Percentiles rank a stretch among this genome's conserved stretches.
These are phyloP conservation scores for Choreutis nemorana DNA, from an alignment of 2,888 invertebrate genomes.

Conservation along the genomic window DNA sequence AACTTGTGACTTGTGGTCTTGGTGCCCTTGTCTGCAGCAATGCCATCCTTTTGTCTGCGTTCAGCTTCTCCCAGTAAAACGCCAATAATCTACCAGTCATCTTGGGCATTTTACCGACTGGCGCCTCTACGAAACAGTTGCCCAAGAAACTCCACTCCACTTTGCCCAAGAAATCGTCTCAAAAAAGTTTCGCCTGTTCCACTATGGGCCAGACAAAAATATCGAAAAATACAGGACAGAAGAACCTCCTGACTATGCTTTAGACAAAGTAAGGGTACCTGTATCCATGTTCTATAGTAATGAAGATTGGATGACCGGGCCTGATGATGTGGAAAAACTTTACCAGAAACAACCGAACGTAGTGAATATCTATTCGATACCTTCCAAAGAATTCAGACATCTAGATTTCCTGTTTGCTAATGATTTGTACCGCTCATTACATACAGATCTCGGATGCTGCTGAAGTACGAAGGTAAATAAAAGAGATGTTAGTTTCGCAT, in stretches of 20 bases:
- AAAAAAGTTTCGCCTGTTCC: conserved; percentile 30
- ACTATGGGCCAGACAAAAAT: conserved; percentile 32
- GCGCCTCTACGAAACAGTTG: conserved; percentile 58
- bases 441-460: no score
- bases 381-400: conserved; percentile 49
- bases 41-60: conserved; percentile 64
- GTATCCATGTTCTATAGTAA: conserved; percentile 40
- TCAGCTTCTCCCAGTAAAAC: conserved; percentile 64
- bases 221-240: conserved; percentile 24
- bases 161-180: conserved; percentile 54
- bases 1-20: conserved; percentile 43
- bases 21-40: conserved; percentile 61
- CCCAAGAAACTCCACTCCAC: no score
- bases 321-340: conserved; percentile 62
- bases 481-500: no score
- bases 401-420: conserved; percentile 40
- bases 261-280: conserved; percentile 29
- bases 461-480: no score
- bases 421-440: no score
- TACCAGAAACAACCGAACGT: conserved; percentile 57
- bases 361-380: conserved; percentile 62
- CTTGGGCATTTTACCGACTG: conserved; percentile 59
- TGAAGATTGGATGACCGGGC: conserved; percentile 72
- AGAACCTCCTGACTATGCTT: conserved; percentile 30
- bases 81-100: conserved; percentile 64